phyloP scores from a whole-genome alignment of 2,797 vertebrate genomes.

The Perodicticus potto region DNA sequence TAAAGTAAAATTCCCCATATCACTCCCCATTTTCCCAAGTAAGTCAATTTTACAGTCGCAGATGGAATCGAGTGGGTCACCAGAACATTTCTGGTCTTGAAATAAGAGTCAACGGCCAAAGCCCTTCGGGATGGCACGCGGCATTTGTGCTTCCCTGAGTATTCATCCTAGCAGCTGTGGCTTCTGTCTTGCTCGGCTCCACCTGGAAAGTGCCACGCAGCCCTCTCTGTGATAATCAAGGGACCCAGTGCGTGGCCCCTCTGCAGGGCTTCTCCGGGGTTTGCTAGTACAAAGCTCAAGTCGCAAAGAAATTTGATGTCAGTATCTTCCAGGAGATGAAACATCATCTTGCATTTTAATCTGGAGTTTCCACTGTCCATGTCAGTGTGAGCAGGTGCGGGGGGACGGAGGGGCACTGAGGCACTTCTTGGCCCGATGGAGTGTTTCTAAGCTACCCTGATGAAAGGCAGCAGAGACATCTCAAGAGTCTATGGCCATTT shows the following conservation, averaged over 20 bases:
- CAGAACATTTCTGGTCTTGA: fast-evolving
- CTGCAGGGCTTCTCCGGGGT: fast-evolving
- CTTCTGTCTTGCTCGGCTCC: fast-evolving
- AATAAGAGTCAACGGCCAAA: background rate
- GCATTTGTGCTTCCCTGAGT: fast-evolving
- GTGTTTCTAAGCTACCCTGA: fast-evolving
- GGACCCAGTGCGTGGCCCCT: fast-evolving
- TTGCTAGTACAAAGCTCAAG: background rate
- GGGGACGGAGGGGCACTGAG: fast-evolving
- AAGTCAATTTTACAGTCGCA: background rate
- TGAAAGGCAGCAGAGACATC: fast-evolving
- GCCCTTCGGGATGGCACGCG: fast-evolving
- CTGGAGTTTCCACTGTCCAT: no score
- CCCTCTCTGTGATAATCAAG: fast-evolving
- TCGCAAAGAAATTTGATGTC: background rate
- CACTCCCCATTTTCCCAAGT: background rate
- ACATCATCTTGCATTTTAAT: fast-evolving
- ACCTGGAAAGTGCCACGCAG: background rate
- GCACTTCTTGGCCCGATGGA: fast-evolving
- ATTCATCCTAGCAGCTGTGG: fast-evolving
- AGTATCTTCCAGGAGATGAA: background rate
- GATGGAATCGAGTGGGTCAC: background rate
- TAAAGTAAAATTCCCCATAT: background rate
- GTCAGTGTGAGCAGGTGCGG: fast-evolving
- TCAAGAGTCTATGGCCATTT: fast-evolving